A percentile compares a stretch with the other conserved stretches of the same genome.
phyloP scores from a whole-genome alignment of 1,140 invertebrate species.

The Meteorus sp. region DNA sequence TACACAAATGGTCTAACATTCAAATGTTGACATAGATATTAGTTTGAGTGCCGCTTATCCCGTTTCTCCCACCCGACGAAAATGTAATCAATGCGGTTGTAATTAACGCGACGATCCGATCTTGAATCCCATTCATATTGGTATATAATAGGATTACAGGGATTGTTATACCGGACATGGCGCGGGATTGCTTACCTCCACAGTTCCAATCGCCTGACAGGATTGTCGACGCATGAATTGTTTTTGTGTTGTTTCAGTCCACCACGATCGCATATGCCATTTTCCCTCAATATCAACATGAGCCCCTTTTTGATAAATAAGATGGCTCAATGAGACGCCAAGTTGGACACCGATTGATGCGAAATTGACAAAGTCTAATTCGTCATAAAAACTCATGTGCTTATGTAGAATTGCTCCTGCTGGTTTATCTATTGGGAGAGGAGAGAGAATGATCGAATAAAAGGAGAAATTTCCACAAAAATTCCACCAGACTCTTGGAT shows the following conservation, averaged over 20 bases:
- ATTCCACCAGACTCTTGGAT: too few relatives aligned
- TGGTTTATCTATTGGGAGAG: conserved; percentile 27
- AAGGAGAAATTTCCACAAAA: too few relatives aligned
- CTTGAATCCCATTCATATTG: conserved; percentile 21
- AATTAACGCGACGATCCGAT: conserved; percentile 23
- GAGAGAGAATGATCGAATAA: too few relatives aligned
- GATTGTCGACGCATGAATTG: conserved; percentile 25
- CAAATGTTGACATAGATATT: conserved; percentile 22
- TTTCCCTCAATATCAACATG: conserved; percentile 11
- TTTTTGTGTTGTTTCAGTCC: conserved; percentile 23
- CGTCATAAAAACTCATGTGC: background rate
- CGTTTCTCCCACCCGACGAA: too few relatives aligned
- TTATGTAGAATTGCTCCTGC: conserved; percentile 8
- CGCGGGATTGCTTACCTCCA: conserved; percentile 17
- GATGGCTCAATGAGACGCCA: conserved; percentile 13
- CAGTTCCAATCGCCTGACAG: conserved; percentile 7
- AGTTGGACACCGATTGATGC: conserved; percentile 24
- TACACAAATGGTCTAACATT: conserved; percentile 9
- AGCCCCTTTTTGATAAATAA: conserved; percentile 22
- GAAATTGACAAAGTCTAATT: conserved; percentile 25
- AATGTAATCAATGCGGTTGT: conserved; percentile 24
- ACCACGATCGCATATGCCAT: conserved; percentile 15
- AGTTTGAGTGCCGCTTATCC: conserved; percentile 18
- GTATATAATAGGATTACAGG: conserved; percentile 22
- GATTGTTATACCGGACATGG: conserved; percentile 18